These are phyloP conservation scores for Dipodomys stephensi DNA, from an alignment of 2,113 vertebrate genomes.

Conservation along the genomic window DNA sequence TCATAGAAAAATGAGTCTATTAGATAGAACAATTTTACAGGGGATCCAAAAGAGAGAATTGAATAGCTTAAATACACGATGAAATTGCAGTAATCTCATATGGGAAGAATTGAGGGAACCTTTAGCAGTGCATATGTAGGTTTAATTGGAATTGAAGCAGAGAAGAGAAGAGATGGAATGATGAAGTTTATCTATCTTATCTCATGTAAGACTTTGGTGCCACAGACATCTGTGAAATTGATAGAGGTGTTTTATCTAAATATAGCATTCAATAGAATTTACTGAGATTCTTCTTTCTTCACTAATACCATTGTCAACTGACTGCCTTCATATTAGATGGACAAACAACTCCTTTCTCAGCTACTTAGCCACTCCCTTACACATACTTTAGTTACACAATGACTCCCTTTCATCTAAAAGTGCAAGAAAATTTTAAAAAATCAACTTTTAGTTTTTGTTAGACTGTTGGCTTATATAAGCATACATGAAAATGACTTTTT, in stretches of 20 bases:
- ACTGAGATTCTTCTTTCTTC: not conserved
- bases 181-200: not conserved
- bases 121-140: not conserved
- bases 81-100: not conserved
- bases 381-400: not conserved
- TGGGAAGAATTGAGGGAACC: not conserved
- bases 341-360: not conserved
- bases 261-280: not conserved
- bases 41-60: not conserved
- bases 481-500: not conserved
- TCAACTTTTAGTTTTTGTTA: not conserved
- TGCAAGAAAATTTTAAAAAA: not conserved
- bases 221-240: not conserved
- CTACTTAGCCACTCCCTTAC: not conserved
- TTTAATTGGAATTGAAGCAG: not conserved
- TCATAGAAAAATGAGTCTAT: not conserved
- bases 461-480: not conserved
- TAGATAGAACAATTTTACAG: not conserved
- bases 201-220: not conserved
- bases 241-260: not conserved
- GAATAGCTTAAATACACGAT: not conserved
- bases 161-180: not conserved
- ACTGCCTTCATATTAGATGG: not conserved
- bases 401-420: not conserved
- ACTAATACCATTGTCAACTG: not conserved